Conservation (phyloP, 2,113 vertebrate species). For the Lamprotornis superbus region DNA sequence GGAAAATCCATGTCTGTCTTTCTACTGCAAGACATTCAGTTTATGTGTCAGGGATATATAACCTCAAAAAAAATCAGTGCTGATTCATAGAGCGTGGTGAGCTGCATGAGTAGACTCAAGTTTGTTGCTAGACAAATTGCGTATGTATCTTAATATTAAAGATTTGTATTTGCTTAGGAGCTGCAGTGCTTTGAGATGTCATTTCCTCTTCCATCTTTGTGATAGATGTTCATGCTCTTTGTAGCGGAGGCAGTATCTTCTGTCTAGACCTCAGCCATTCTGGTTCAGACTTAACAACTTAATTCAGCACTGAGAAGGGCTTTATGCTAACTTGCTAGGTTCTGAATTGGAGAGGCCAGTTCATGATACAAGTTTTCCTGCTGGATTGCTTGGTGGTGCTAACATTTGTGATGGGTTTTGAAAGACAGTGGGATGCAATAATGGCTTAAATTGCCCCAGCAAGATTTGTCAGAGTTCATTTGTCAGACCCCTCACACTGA, state of each 20-base stretch:
- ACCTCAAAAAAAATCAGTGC: not conserved
- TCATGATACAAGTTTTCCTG: not conserved
- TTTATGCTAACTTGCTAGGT: not conserved
- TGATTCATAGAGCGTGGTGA: not conserved
- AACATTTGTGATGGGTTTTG: not conserved
- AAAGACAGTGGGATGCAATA: not conserved
- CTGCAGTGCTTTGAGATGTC: not conserved
- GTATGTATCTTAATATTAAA: not conserved
- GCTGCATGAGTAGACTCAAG: not conserved
- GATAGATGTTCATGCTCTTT: not conserved
- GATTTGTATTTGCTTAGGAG: not conserved
- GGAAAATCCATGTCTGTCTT: not conserved
- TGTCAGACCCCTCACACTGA: not conserved
- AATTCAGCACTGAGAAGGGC: not conserved
- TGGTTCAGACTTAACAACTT: not conserved
- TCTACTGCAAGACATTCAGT: not conserved
- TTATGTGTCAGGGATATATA: not conserved
- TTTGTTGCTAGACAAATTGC: not conserved
- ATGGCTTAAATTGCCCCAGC: constrained; percentile 10
- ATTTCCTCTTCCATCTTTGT: not conserved
- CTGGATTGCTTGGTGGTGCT: not conserved
- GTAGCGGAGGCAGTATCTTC: not conserved
- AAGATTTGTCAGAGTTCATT: constrained; percentile 41
- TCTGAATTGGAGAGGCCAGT: not conserved
- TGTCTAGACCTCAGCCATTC: not conserved